These are phyloP conservation scores for Ceratothoa steindachneri DNA, from an alignment of 2,888 invertebrate genomes.

Conservation along the genomic window DNA sequence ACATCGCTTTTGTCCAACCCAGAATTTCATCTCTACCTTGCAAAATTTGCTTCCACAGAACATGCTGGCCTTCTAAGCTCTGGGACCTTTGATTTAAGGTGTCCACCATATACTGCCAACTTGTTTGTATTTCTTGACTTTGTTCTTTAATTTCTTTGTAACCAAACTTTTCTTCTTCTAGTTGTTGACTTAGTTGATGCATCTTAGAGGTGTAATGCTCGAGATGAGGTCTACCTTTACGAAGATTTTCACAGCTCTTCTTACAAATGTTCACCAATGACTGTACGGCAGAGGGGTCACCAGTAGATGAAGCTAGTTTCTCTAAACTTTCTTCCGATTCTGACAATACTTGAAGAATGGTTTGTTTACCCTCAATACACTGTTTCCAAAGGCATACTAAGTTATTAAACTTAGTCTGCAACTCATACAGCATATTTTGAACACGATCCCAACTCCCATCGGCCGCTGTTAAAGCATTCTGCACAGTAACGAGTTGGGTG, in stretches of 20 bases:
- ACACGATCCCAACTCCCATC: slow-evolving; percentile 71
- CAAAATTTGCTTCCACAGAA: slow-evolving; percentile 90
- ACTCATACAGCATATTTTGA: slow-evolving; percentile 68
- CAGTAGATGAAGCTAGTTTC: slow-evolving; percentile 58
- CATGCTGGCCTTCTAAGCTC: slow-evolving; percentile 77
- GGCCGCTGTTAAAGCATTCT: slow-evolving; percentile 70
- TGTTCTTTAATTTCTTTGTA: slow-evolving; percentile 54
- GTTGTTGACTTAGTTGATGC: slow-evolving; percentile 66
- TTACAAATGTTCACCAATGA: slow-evolving; percentile 57
- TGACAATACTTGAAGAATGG: slow-evolving; percentile 66
- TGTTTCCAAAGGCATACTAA: slow-evolving; percentile 70
- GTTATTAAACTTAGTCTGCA: slow-evolving; percentile 68
- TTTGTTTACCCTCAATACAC: slow-evolving; percentile 67
- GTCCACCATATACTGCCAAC: slow-evolving; percentile 54
- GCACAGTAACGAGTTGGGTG: slow-evolving; percentile 71
- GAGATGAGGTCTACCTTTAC: slow-evolving; percentile 68
- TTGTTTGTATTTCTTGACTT: slow-evolving; percentile 49
- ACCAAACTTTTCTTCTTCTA: slow-evolving; percentile 66
- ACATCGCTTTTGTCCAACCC: slow-evolving; percentile 78
- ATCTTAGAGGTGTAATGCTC: slow-evolving; percentile 75
- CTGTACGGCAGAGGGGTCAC: slow-evolving; percentile 36
- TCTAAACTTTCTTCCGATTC: slow-evolving; percentile 66
- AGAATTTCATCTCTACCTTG: slow-evolving; percentile 76
- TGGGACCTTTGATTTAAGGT: slow-evolving; percentile 69
- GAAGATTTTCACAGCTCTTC: slow-evolving; percentile 68